Evolutionary conservation across 1,140 invertebrate genomes (phyloP).

Genomic region (Meloidogyne floridensis): DNA sequence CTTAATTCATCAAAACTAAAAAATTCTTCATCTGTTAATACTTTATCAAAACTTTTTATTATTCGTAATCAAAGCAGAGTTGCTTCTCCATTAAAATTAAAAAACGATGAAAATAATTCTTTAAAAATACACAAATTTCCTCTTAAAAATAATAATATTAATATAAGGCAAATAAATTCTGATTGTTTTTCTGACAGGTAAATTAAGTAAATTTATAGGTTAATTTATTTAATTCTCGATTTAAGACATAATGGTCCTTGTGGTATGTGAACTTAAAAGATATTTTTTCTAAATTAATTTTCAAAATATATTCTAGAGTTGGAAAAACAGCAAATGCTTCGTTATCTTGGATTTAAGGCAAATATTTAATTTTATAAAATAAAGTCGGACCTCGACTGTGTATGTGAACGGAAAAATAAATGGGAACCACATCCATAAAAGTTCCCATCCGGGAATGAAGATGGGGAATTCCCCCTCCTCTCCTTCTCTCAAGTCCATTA

Average conservation of each 20-base stretch:
- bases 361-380: conserved; percentile 11
- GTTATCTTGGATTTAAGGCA: conserved; percentile 62
- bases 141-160: background rate
- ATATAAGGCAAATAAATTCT: background rate
- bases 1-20: too few relatives aligned
- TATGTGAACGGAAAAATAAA: too few relatives aligned
- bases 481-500: too few relatives aligned
- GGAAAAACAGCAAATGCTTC: conserved; percentile 63
- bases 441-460: too few relatives aligned
- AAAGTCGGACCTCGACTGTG: too few relatives aligned
- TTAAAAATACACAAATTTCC: background rate
- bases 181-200: background rate
- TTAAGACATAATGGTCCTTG: background rate
- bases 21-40: background rate
- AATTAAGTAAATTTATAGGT: background rate
- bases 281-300: background rate
- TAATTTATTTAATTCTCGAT: background rate
- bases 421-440: too few relatives aligned
- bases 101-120: background rate
- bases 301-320: conserved; percentile 40
- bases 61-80: background rate
- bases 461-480: too few relatives aligned
- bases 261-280: background rate
- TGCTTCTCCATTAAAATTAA: background rate
- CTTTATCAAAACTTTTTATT: background rate